Evolutionary conservation across 2,888 invertebrate species (phyloP), one percentile per base, ranked within the genome.

Genomic region (Rotaria macrura): DNA sequence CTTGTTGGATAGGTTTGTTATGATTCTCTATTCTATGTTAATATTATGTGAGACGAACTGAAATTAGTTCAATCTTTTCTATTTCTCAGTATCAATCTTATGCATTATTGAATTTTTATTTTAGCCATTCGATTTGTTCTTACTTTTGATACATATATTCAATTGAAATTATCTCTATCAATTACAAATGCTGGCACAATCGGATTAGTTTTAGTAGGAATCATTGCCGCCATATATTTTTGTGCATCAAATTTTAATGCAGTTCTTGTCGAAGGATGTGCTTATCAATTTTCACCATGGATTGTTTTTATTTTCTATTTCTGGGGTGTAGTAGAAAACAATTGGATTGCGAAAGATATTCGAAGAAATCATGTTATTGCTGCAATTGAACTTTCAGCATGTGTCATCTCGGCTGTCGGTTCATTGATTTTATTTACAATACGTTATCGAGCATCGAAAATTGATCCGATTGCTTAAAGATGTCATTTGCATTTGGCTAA

Each of bases 251-350:
- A 79, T 43, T 12, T 79, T 14, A 79, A 79, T 79, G 79, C 79
- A 43, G 79, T n/a, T 43, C 25, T 43, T 3, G 79, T 79, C 0
- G 79, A 79, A 43, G 2, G 43, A 25, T 79, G 79, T 43, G 79
- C 79, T 43, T 79, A 79, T 79, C 79, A 79, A 79, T 79, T 79
- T 79, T 25, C 79, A 43, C 79, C 79, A 25, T 79, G 79, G 79
- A 25, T 79, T 20, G 79, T 79, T 20, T 79, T 79, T n/a, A 40
- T 79, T 5, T 3, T 79, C 10, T 79, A n/a, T n/a, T 79, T 79
- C n/a, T 79, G 79, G 79, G 79, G 79, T 79, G 43, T 79, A 25
- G 79, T 79, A 7, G 40, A 79, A 79, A 25, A n/a, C 17, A 79
- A 79, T n/a, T 79, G 79, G 79, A 4, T 43, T 12, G 25, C 43